Conservation (phyloP, 2,113 vertebrate genomes). For the Potamarius usumacintae region DNA sequence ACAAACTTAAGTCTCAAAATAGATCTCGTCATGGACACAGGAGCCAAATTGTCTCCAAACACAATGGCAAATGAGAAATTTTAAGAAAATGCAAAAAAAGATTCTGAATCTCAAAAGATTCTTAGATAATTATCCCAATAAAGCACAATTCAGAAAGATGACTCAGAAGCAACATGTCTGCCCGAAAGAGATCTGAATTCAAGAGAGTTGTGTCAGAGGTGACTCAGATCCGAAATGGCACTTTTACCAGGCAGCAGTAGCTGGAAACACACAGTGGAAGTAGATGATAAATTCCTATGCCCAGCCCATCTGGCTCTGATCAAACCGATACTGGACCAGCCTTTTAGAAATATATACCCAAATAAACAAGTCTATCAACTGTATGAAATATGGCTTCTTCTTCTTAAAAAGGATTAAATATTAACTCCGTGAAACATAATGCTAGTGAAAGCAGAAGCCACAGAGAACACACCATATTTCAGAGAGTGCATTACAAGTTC, state of each 20-base stretch:
- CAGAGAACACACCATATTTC: neutral
- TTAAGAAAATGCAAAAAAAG: neutral
- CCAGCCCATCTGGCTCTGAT: neutral
- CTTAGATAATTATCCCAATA: neutral
- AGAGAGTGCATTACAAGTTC: neutral
- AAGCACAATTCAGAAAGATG: neutral
- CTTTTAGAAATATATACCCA: neutral
- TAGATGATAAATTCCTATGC: neutral
- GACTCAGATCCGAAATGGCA: slow-evolving; percentile 25
- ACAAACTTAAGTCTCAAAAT: neutral
- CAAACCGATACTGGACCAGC: neutral
- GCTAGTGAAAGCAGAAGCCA: neutral
- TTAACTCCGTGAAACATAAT: neutral
- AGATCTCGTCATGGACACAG: neutral
- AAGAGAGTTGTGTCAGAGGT: slow-evolving; percentile 9
- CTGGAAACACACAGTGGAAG: neutral
- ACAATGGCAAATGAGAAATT: neutral
- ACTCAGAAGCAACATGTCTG: neutral
- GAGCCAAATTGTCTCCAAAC: neutral
- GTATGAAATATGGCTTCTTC: neutral
- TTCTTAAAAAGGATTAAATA: neutral
- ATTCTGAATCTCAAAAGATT: neutral
- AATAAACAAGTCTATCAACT: neutral
- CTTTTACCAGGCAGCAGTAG: slow-evolving; percentile 10
- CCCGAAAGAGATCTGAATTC: neutral